Conservation (phyloP, 2,888 invertebrate genomes). For the Pogonocherus hispidulus region DNA sequence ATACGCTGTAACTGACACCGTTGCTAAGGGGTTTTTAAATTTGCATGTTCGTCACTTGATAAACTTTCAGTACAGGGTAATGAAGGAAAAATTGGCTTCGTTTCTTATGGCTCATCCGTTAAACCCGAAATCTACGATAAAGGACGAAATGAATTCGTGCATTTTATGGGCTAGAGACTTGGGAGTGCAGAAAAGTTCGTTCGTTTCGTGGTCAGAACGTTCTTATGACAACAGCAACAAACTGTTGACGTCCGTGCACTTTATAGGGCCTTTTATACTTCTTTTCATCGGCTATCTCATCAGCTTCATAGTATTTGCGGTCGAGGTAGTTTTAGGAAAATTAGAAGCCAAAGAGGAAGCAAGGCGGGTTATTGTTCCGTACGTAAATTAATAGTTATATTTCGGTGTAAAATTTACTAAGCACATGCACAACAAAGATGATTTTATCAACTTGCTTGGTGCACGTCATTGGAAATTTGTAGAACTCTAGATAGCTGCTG, state of each 20-base stretch:
- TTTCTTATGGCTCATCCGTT: not conserved
- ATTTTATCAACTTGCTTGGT: too few species aligned
- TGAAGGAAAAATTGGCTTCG: not conserved
- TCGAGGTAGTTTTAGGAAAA: not conserved
- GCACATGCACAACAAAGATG: too few species aligned
- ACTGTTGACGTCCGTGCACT: conserved; percentile 5
- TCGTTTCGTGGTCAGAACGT: not conserved
- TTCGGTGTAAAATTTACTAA: too few species aligned
- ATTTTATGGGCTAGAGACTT: not conserved
- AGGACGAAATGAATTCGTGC: not conserved
- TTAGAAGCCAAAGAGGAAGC: not conserved
- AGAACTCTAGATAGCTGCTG: too few species aligned
- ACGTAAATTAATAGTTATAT: not conserved
- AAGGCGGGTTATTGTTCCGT: not conserved
- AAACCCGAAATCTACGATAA: not conserved
- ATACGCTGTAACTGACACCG: not conserved
- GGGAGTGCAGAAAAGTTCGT: not conserved
- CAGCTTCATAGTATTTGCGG: not conserved
- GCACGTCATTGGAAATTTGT: too few species aligned
- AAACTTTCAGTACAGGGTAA: not conserved
- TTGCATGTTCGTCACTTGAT: not conserved
- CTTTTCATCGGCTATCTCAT: not conserved
- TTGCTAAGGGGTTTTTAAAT: not conserved
- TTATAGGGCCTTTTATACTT: conserved; percentile 3
- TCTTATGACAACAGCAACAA: not conserved